These are phyloP conservation scores for Pseudomyrmex sp. DNA, from an alignment of 1,140 invertebrate species.

Conservation along the genomic window DNA sequence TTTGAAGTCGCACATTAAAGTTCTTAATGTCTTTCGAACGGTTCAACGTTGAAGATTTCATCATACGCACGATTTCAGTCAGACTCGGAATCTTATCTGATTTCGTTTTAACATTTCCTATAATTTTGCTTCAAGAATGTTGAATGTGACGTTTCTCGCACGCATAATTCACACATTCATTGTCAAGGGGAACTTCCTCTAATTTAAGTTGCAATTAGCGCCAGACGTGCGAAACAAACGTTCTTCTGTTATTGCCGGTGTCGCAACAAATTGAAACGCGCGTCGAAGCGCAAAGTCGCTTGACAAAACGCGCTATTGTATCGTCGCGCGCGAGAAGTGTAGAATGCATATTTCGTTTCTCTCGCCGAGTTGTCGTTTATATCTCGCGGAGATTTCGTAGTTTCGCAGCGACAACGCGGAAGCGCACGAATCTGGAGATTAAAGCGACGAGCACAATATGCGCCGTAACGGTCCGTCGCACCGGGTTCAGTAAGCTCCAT, in stretches of 20 bases:
- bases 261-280: slow-evolving; percentile 49
- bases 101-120: neutral
- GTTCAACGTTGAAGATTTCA: neutral
- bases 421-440: slow-evolving; percentile 13
- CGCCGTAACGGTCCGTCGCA: neutral
- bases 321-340: neutral
- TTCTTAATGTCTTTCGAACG: neutral
- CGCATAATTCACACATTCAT: slow-evolving; percentile 14
- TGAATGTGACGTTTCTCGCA: slow-evolving; percentile 20
- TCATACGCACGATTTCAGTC: too few species aligned
- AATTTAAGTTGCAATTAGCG: slow-evolving; percentile 43
- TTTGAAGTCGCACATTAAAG: neutral
- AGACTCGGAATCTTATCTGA: neutral
- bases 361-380: neutral
- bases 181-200: neutral
- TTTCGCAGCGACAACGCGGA: slow-evolving; percentile 4
- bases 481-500: neutral
- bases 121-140: neutral
- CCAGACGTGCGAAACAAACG: slow-evolving; percentile 37
- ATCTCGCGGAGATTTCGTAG: neutral
- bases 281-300: slow-evolving; percentile 11
- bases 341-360: slow-evolving; percentile 24
- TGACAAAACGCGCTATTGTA: slow-evolving; percentile 35
- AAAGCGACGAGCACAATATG: slow-evolving; percentile 21
- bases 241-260: slow-evolving; percentile 6